A percentile compares a stretch with the other conserved stretches of the same genome.
These are phyloP conservation scores for Phylloscopus trochilus DNA, from an alignment of 2,113 vertebrate species.

Conservation along the genomic window DNA sequence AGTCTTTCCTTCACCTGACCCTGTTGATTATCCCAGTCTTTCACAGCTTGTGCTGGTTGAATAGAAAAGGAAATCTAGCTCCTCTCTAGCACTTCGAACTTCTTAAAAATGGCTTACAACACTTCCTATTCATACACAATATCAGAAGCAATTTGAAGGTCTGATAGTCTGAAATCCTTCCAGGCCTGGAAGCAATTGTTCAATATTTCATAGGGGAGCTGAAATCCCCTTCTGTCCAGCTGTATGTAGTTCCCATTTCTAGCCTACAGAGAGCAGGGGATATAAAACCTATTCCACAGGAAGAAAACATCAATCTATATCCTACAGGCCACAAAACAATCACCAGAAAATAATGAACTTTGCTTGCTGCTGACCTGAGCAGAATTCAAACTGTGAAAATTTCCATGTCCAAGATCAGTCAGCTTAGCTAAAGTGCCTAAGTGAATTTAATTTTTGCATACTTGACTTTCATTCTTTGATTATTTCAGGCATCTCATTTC, in stretches of 20 bases:
- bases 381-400: slow-evolving; percentile 45
- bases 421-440: neutral
- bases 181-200: slow-evolving; percentile 6
- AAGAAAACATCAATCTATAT: slow-evolving; percentile 36
- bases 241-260: neutral
- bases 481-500: slow-evolving; percentile 47
- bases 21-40: fast-evolving
- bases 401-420: slow-evolving; percentile 24
- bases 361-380: slow-evolving; percentile 51
- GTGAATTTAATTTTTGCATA: slow-evolving; percentile 36
- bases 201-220: neutral
- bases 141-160: slow-evolving; percentile 36
- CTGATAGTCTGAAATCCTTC: slow-evolving; percentile 18
- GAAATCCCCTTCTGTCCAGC: neutral
- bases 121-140: neutral
- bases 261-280: neutral
- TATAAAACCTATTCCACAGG: neutral
- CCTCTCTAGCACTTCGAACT: neutral
- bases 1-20: neutral
- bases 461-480: slow-evolving; percentile 46
- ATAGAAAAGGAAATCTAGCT: neutral
- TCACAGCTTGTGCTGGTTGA: neutral
- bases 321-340: slow-evolving; percentile 34
- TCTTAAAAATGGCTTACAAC: neutral
- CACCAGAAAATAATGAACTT: slow-evolving; percentile 51